Percentiles rank a stretch among this genome's conserved stretches.
Evolutionary conservation across 2,113 vertebrate genomes (phyloP).

Genomic region (Nymphicus hollandicus): DNA sequence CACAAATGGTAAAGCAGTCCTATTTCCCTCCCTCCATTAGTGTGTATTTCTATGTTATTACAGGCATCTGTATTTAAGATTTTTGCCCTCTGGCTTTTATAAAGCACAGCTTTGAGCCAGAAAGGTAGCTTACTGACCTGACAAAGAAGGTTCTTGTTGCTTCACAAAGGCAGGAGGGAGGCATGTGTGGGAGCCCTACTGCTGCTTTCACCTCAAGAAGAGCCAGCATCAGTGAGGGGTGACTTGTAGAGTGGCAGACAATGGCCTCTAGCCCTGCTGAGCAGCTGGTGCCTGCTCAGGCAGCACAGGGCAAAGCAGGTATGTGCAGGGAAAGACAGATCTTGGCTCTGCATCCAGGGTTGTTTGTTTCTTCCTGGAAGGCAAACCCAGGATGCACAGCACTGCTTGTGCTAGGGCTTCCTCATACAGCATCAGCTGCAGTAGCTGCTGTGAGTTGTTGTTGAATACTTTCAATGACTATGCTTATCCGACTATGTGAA

Average conservation of each 20-base stretch:
- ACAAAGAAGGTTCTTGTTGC: background rate
- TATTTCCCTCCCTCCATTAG: background rate
- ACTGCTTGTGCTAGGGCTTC: background rate
- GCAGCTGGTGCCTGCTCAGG: background rate
- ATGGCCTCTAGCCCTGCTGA: background rate
- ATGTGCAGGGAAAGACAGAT: background rate
- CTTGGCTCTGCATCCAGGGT: background rate
- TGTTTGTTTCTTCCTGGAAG: background rate
- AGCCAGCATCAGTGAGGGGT: background rate
- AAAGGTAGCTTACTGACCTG: background rate
- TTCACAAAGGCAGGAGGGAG: background rate
- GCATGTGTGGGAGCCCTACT: background rate
- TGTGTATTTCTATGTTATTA: background rate
- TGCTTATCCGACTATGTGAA: background rate
- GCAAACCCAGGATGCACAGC: background rate
- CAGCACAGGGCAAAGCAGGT: background rate
- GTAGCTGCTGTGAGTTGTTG: background rate
- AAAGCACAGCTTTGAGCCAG: background rate
- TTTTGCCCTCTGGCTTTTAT: background rate
- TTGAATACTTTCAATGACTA: background rate
- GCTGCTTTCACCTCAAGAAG: background rate
- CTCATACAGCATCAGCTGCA: background rate
- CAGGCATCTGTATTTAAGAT: background rate
- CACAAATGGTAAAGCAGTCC: background rate
- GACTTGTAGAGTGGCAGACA: background rate